Evolutionary conservation across 1,140 invertebrate genomes (phyloP), one percentile per base, ranked within the genome.

Genomic region (Lanistes nyassanus): DNA sequence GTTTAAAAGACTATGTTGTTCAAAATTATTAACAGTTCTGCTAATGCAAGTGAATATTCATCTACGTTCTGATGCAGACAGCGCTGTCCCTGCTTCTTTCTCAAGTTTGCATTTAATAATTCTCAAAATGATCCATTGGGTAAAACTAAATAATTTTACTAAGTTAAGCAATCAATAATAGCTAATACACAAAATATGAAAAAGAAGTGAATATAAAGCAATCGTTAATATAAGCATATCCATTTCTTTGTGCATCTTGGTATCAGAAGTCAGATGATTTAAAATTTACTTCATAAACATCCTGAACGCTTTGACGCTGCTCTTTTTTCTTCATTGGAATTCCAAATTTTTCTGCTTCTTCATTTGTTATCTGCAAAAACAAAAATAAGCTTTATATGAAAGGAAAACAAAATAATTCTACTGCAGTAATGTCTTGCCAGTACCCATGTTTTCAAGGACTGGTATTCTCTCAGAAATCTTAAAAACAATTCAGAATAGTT

Each of bases 271-370:
- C 7, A 29, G n/a, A 9, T 55, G 7, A n/a, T 31, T 23, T 29
- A 69, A 39, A 56, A 21, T 37, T 79, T 84, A 90, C 90, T 76
- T 95, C 92, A 90, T 92, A 95, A 81, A 93, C 92, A 23, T 89
- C 87, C 89, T 95, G 93, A 64, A 93, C 1, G 93, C 91, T 87
- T 94, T 92, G n/a, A n/a, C 19, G 39, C 26, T 36, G 76, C 90
- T 92, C 91, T 80, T 93, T 68, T 29, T 39, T 62, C 67, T 76
- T 94, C 90, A 93, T 91, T 79, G 89, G 80, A 37, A 95, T 89
- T 13, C 94, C 94, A 82, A 88, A 83, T 85, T 93, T 92, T 79
- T 92, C 89, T 47, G 92, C 89, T 86, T 94, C 92, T 70, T 84
- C 80, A 26, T 90, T 91, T 47, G 88, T 90, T 39, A 80, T 72